These are phyloP conservation scores for Sinocyclocheilus rhinocerous DNA, from an alignment of 2,113 vertebrate species.

Conservation along the genomic window DNA sequence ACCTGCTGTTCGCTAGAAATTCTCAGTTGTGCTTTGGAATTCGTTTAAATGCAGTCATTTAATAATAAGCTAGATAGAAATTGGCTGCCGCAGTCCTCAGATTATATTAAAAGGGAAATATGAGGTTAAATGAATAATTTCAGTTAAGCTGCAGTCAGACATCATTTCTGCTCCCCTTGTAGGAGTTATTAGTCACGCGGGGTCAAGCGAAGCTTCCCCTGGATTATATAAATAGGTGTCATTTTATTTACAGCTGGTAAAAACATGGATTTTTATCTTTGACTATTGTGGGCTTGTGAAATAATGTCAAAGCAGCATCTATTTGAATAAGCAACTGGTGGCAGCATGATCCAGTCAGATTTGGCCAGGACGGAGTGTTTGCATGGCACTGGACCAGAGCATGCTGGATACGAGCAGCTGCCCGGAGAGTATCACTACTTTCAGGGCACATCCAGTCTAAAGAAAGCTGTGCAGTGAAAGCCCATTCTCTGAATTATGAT, in stretches of 20 bases:
- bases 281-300: constrained; percentile 11
- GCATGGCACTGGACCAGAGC: constrained; percentile 59
- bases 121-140: constrained; percentile 29
- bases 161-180: background rate
- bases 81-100: background rate
- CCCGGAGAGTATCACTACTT: constrained; percentile 54
- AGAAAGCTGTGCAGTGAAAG: constrained; percentile 53
- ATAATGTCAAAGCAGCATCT: background rate
- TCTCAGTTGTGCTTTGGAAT: constrained; percentile 25
- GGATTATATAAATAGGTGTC: background rate
- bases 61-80: constrained; percentile 18
- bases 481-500: constrained; percentile 46
- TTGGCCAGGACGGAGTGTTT: constrained; percentile 61
- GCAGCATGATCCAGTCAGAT: constrained; percentile 51
- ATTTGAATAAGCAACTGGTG: constrained; percentile 3
- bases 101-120: constrained; percentile 40
- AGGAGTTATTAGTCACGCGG: background rate
- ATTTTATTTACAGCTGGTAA: constrained; percentile 2
- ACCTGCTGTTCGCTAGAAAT: constrained; percentile 11
- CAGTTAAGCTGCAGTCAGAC: constrained; percentile 13
- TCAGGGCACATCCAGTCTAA: constrained; percentile 53
- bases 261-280: constrained; percentile 1
- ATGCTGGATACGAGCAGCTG: constrained; percentile 55
- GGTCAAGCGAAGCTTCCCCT: background rate
- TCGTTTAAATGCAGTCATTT: constrained; percentile 34